A percentile compares a stretch with the other conserved stretches of the same genome.
Conservation (phyloP, 2,888 invertebrate genomes). For the Thyatira batis region DNA sequence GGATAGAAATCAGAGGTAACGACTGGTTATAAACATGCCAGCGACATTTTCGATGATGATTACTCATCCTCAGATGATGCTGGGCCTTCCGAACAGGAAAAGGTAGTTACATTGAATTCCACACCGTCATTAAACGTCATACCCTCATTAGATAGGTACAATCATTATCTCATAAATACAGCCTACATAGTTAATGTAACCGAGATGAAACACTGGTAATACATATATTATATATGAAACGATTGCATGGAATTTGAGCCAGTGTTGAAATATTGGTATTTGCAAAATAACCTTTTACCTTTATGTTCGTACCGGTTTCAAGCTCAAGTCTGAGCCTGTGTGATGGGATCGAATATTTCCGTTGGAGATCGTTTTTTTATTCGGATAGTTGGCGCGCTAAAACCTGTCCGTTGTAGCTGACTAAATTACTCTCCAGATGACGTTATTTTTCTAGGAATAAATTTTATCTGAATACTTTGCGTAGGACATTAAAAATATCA, state of each 20-base stretch:
- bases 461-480: conserved; percentile 3
- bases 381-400: conserved; percentile 51
- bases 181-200: not conserved
- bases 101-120: conserved; percentile 34
- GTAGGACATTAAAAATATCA: not conserved
- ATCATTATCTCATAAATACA: not conserved
- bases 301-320: conserved; percentile 67
- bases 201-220: conserved; percentile 3
- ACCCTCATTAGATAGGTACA: not conserved
- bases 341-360: conserved; percentile 62
- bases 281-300: conserved; percentile 69
- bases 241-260: conserved; percentile 20
- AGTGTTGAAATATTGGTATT: conserved; percentile 53
- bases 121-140: conserved; percentile 22
- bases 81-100: conserved; percentile 27
- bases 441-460: conserved; percentile 37
- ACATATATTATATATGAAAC: conserved; percentile 6
- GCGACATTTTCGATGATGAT: conserved; percentile 30
- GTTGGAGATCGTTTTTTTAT: conserved; percentile 57
- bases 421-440: conserved; percentile 46
- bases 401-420: conserved; percentile 64
- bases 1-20: conserved; percentile 59
- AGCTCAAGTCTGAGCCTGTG: conserved; percentile 48
- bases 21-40: conserved; percentile 48
- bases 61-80: conserved; percentile 28